Percentiles rank a stretch among this genome's conserved stretches.
Evolutionary conservation across 2,797 vertebrate genomes (phyloP).

Genomic region (Adrianichthys oophorus): DNA sequence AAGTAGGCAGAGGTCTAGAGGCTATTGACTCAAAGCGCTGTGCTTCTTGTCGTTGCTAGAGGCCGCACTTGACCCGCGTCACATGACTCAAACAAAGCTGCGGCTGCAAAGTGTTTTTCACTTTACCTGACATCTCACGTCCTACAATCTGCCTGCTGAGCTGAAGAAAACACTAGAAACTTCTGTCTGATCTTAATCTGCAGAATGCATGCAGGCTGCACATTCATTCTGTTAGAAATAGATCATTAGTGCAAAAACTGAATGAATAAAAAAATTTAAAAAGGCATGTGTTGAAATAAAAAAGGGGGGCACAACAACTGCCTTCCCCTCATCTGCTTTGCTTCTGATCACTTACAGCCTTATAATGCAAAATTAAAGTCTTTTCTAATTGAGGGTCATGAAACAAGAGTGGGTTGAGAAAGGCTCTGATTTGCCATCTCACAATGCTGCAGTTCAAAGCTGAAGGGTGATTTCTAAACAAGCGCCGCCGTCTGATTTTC

Average conservation of each 20-base stretch:
- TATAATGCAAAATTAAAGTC: constrained; percentile 18
- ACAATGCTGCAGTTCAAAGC: constrained; percentile 12
- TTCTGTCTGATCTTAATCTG: constrained; percentile 4
- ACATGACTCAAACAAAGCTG: constrained; percentile 3
- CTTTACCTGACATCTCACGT: neutral
- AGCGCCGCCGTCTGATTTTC: constrained; percentile 12
- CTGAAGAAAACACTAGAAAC: no score
- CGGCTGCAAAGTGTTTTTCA: neutral
- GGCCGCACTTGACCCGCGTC: neutral
- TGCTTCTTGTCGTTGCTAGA: constrained; percentile 5
- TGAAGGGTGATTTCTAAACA: constrained; percentile 12
- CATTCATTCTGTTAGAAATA: constrained; percentile 10
- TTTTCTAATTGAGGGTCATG: constrained; percentile 3
- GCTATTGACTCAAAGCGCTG: constrained; percentile 2
- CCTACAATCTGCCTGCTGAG: neutral
- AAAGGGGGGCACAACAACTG: constrained; percentile 28
- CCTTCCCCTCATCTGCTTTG: constrained; percentile 12
- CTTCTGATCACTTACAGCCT: constrained; percentile 17
- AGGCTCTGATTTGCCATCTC: constrained; percentile 15
- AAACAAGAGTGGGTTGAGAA: constrained; percentile 20
- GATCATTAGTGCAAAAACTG: constrained; percentile 15
- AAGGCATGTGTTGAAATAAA: constrained; percentile 23
- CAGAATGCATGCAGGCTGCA: constrained; percentile 4
- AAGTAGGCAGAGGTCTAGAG: neutral
- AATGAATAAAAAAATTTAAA: constrained; percentile 1